Evolutionary conservation across 2,797 vertebrate species (phyloP).

Genomic region (Atherinosoma microstoma): DNA sequence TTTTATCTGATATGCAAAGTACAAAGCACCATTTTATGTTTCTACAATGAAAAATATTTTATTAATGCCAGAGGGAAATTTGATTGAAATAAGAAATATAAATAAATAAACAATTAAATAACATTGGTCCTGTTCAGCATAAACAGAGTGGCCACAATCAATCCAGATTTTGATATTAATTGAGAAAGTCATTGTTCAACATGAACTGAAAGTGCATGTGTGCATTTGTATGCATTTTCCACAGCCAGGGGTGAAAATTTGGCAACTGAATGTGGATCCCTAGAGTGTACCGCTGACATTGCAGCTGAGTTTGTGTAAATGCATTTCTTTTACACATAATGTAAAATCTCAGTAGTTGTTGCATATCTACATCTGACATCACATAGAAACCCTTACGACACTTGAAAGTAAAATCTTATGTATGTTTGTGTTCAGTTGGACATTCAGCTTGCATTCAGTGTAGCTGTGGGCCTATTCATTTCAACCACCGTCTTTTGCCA

Average conservation of each 20-base stretch:
- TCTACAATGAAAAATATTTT: conserved; percentile 39
- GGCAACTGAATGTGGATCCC: conserved; percentile 14
- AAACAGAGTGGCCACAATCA: conserved; percentile 76
- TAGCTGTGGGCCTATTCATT: conserved; percentile 3
- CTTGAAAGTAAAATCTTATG: not conserved
- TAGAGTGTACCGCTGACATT: conserved; percentile 16
- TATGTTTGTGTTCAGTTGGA: conserved; percentile 9
- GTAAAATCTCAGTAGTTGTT: not conserved
- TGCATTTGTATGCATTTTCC: conserved; percentile 6
- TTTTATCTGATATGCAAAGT: conserved; percentile 83
- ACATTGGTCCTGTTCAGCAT: conserved; percentile 72
- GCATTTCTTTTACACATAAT: conserved; percentile 7
- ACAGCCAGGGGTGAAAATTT: not conserved
- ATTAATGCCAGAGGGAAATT: no score
- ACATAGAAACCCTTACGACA: conserved; percentile 11
- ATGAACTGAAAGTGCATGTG: conserved; percentile 35
- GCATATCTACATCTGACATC: conserved; percentile 4
- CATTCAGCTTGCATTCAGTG: conserved; percentile 4
- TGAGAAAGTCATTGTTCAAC: conserved; percentile 60
- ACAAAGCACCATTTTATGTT: conserved; percentile 71
- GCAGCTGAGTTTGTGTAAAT: conserved; percentile 21
- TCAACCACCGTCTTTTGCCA: not conserved
- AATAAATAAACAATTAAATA: conserved; percentile 31
- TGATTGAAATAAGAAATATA: no score
- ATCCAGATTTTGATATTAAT: conserved; percentile 75